A percentile compares a stretch with the other conserved stretches of the same genome.
These are phyloP conservation scores for Drosophila baimaii DNA, from an alignment of 1,140 invertebrate genomes.

Conservation along the genomic window DNA sequence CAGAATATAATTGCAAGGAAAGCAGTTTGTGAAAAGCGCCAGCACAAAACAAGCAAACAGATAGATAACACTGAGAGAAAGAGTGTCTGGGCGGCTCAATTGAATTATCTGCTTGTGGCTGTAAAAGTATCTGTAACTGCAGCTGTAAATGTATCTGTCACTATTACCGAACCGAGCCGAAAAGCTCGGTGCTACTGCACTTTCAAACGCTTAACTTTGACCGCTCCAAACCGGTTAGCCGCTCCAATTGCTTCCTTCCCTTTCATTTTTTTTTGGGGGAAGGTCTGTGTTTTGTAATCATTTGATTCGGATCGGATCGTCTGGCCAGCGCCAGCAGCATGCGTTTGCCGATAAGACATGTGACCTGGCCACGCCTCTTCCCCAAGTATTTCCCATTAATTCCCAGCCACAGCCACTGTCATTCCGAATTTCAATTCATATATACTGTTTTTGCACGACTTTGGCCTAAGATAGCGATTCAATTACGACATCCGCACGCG, in stretches of 20 bases:
- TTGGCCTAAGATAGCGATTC: constrained; percentile 36
- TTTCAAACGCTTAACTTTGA: constrained; percentile 52
- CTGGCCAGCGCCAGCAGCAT: constrained; percentile 14
- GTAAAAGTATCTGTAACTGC: constrained; percentile 19
- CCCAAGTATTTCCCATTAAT: constrained; percentile 19
- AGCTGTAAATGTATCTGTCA: constrained; percentile 27
- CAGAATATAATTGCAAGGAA: constrained; percentile 68
- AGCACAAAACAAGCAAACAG: constrained; percentile 51
- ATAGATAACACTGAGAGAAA: constrained; percentile 61
- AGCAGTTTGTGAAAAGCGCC: constrained; percentile 52
- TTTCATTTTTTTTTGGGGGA: background rate
- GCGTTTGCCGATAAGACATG: constrained; percentile 38
- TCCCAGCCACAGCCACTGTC: constrained; percentile 9
- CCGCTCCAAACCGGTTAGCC: constrained; percentile 60
- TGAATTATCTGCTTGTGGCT: constrained; percentile 36
- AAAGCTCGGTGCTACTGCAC: constrained; percentile 8
- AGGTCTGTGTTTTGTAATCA: constrained; percentile 39
- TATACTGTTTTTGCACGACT: constrained; percentile 24
- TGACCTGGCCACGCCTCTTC: constrained; percentile 40
- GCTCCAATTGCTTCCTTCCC: constrained; percentile 21
- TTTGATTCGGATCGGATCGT: constrained; percentile 28
- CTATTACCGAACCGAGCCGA: constrained; percentile 6
- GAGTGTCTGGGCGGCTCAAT: constrained; percentile 35
- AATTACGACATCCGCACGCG: constrained; percentile 55
- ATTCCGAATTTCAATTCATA: constrained; percentile 27